Percentiles rank a stretch among this genome's conserved stretches.
phyloP scores from a whole-genome alignment of 2,113 vertebrate species.

The Heteronetta atricapilla region DNA sequence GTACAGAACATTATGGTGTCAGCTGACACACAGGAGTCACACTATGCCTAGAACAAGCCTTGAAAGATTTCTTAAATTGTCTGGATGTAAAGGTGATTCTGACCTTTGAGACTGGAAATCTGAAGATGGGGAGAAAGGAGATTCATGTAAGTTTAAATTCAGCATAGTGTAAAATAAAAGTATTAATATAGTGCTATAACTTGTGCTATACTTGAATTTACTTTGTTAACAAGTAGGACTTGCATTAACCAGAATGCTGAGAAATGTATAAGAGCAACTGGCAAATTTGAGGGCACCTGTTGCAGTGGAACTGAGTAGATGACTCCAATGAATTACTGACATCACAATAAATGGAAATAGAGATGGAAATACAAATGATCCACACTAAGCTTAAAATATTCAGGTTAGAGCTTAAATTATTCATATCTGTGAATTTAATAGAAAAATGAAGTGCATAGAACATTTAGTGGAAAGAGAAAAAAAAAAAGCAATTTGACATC shows the following conservation, averaged over 20 bases:
- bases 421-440: not conserved
- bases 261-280: rapidly evolving
- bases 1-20: not conserved
- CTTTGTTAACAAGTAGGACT: not conserved
- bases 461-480: not conserved
- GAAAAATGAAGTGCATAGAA: not conserved
- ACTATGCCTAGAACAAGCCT: not conserved
- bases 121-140: not conserved
- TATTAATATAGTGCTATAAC: not conserved
- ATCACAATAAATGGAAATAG: not conserved
- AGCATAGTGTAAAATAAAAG: not conserved
- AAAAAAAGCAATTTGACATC: not conserved
- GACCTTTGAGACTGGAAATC: not conserved
- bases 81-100: not conserved
- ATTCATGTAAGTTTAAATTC: not conserved
- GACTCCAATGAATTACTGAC: not conserved
- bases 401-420: not conserved
- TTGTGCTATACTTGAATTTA: not conserved
- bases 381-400: not conserved
- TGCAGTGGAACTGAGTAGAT: not conserved
- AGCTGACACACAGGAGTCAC: not conserved
- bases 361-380: not conserved
- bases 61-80: not conserved
- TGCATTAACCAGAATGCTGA: not conserved
- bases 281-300: not conserved